Evolutionary conservation across 2,113 vertebrate species (phyloP), one percentile per base, ranked within the genome.

Genomic region (Cyanoramphus novaezelandiae): DNA sequence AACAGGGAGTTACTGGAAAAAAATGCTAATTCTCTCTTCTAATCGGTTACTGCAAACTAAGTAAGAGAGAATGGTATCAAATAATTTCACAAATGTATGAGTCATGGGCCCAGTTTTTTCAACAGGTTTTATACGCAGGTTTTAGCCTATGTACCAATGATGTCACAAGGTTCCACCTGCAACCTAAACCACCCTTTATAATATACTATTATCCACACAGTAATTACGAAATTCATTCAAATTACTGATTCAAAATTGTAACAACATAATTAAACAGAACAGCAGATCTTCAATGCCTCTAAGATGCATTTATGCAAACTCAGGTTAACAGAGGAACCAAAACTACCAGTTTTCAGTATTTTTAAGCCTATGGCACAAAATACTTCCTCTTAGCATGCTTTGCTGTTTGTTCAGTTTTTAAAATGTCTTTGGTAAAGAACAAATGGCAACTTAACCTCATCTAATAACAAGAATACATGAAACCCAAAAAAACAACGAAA

Each of bases 321-420:
- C 33, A 75, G 17, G 7, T 10, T 53, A 70, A 68, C 4, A 71
- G 35, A 79, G 10, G 35, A 90, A 88, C 3, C 39, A 82, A 78
- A 83, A 70, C 15, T 5, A 74, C 1, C n/a, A 53, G 4, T 37
- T 67, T 33, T 33, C 41, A 63, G 3, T 70, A 63, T 49, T 71
- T 88, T 64, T 43, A 77, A 55, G 39, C 2, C 17, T 39, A 47
- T 0, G 0, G 7, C 10, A 88, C 49, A 68, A 76, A 68, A 1
- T 29, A 72, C 31, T 87, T 77, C 23, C 25, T 57, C 21, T 19
- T 62, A 21, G 4, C 31, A 20, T 16, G 13, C 9, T 53, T 74
- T 35, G 57, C 10, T 59, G 57, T 35, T 59, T n/a, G 33, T 21
- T 14, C 35, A 23, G 57, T 35, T 79, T 65, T 46, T 59, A 0